Base-by-base conservation (phyloP, 1,140 invertebrate genomes). In the Bombus soroeensis region DNA sequence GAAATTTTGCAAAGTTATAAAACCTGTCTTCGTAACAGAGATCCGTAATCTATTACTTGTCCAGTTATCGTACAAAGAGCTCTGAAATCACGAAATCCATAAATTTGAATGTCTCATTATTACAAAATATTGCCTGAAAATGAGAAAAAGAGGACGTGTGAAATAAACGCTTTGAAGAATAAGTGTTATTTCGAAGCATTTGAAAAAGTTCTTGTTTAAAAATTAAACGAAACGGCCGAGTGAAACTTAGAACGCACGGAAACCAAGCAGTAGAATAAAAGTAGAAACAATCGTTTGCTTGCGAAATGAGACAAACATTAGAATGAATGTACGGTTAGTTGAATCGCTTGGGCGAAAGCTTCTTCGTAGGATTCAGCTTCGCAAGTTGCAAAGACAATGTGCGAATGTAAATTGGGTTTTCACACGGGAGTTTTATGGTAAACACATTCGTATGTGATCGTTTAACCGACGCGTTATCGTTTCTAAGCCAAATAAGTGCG, bases 391-490 rank as follows among this genome's bases (percentile, higher is more conserved):
- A 85, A 80, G 57, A 85, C 77, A 77, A 59, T 77, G 41, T 47
- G 47, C 68, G 53, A 89, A 89, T 88, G 90, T 86, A 92, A 92
- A 91, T 89, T 90, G 77, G 75, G 81, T 77, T 53, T 73, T 84
- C 83, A 70, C 73, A 53, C 80, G 68, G 59, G 88, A 90, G 66
- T 90, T 90, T 89, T 83, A 77, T 47, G 76, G 91, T 92, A 91
- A 92, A 92, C 90, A 92, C 90, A 91, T 92, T 92, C 85, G 85
- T 92, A 92, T 79, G 89, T 62, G 84, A 89, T 79, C 86, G 88
- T 88, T 91, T 89, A 89, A 88, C 76, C 86, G 80, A 78, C 81
- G 78, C 81, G 83, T 89, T 87, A 87, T 84, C 89, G 81, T 87
- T 32, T 85, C 77, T 86, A 90, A 87, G 76, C 85, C 89, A 88